These are phyloP conservation scores for Leptobrachium leishanense DNA, from an alignment of 2,113 vertebrate genomes.

Conservation along the genomic window DNA sequence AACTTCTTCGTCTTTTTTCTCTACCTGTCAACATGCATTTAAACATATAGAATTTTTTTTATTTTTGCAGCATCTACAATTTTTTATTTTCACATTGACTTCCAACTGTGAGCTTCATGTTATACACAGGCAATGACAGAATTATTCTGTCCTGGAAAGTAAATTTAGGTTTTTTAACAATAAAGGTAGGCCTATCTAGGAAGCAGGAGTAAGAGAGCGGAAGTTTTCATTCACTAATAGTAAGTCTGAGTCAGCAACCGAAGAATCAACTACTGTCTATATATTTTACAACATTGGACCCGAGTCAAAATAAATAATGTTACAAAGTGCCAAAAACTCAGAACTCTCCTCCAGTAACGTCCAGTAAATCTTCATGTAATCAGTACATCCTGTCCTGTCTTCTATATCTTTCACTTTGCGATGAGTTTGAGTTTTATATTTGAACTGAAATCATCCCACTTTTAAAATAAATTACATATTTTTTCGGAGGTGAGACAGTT, in stretches of 20 bases:
- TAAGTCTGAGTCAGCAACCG: slow-evolving; percentile 63
- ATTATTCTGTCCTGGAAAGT: slow-evolving; percentile 43
- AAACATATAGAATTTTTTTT: too few species aligned
- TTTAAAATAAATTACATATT: slow-evolving; percentile 37
- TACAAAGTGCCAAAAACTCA: slow-evolving; percentile 57
- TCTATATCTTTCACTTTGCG: slow-evolving; percentile 43
- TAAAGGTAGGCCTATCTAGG: slow-evolving; percentile 51
- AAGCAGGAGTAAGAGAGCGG: slow-evolving; percentile 59
- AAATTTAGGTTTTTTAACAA: slow-evolving; percentile 23
- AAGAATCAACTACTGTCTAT: slow-evolving; percentile 62
- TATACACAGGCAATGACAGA: slow-evolving; percentile 35
- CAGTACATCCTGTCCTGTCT: slow-evolving; percentile 48
- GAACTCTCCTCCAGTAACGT: slow-evolving; percentile 57
- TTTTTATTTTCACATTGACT: neutral
- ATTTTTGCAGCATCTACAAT: neutral
- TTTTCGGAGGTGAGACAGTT: slow-evolving; percentile 41
- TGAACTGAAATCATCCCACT: slow-evolving; percentile 32
- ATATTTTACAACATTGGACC: slow-evolving; percentile 59
- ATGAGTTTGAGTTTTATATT: slow-evolving; percentile 36
- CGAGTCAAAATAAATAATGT: slow-evolving; percentile 63
- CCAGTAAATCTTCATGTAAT: slow-evolving; percentile 56
- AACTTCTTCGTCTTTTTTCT: too few species aligned
- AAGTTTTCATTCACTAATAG: slow-evolving; percentile 61
- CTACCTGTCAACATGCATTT: too few species aligned
- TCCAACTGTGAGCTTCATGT: slow-evolving; percentile 23